Conservation (phyloP, 2,113 vertebrate genomes). For the Mellivora capensis region DNA sequence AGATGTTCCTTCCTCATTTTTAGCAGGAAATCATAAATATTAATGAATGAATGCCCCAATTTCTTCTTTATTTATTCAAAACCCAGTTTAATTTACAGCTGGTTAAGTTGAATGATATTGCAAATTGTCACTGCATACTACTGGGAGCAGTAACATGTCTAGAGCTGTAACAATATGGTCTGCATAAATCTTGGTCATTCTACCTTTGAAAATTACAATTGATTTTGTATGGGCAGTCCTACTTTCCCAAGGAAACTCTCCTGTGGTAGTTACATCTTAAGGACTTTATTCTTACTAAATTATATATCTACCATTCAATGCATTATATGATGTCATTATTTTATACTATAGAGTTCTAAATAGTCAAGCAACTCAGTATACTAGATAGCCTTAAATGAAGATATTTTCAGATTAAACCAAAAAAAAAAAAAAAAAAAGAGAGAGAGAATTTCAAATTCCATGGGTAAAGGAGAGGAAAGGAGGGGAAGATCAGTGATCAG, state of each 20-base stretch:
- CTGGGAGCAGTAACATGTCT: background rate
- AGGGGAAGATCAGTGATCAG: background rate
- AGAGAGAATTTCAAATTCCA: background rate
- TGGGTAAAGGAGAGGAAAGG: background rate
- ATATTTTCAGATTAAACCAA: background rate
- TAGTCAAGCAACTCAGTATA: background rate
- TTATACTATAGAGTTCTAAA: background rate
- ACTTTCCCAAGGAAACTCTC: background rate
- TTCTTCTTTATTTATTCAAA: background rate
- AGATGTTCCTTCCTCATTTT: background rate
- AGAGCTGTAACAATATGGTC: background rate
- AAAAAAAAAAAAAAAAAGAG: no score
- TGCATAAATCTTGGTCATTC: background rate
- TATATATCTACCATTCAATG: background rate
- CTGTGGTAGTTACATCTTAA: background rate
- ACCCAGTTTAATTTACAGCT: slow-evolving; percentile 3
- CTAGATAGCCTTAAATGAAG: background rate
- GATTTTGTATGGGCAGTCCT: background rate
- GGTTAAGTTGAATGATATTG: background rate
- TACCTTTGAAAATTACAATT: background rate
- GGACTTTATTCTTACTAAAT: background rate
- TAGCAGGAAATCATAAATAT: slow-evolving; percentile 32
- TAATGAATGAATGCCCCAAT: background rate
- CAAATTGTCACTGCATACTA: background rate
- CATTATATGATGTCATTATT: background rate